Base-by-base conservation (phyloP, 2,797 vertebrate genomes). In the Carduelis carduelis region DNA sequence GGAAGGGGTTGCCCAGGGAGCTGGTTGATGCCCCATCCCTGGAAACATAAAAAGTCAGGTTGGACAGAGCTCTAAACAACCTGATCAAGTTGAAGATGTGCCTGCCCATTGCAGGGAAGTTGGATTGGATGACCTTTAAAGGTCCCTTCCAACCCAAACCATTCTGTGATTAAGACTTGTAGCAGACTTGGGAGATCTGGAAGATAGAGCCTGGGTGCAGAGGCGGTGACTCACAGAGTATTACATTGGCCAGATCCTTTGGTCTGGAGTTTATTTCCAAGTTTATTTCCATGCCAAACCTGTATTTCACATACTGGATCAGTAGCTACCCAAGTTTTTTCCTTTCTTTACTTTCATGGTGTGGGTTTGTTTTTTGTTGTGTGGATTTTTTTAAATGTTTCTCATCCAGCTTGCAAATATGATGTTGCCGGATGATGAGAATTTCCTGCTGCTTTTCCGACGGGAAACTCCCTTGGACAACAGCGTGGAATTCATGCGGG, bases 401-500 rank as follows among this genome's bases (percentile, higher is more conserved):
- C 65, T 87, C 59, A 32, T 34, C 44, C 81, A 99, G 99, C 96
- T 99, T 97, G 99, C 99, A 83, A 98, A 98, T 79, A 98, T 99
- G 98, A 98, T 99, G 93, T 97, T 99, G 70, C 98, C 99, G 0
- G 98, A 99, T 69, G 99, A 99, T 60, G 99, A 99, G 96, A 99
- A 99, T 97, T 99, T 99, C 96, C 98, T 99, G 63, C 97, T 99
- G 89, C 92, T 99, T 88, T 99, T 99, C 96, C 98, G 97, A 74
- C 97, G 98, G 96, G 99, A 99, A 97, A 98, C 98, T 66, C 98
- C 98, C 60, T 96, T 99, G 98, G 98, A 99, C 97, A 99, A 98
- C 98, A 99, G 99, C 0, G 99, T 99, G 63, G 99, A 99, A 83
- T 99, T 99, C 87, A 99, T 99, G 98, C 97, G 98, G 98, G 99